A percentile compares a stretch with the other conserved stretches of the same genome.
These are phyloP conservation scores for Drosophila melanica DNA, from an alignment of 1,140 invertebrate species.

Conservation along the genomic window DNA sequence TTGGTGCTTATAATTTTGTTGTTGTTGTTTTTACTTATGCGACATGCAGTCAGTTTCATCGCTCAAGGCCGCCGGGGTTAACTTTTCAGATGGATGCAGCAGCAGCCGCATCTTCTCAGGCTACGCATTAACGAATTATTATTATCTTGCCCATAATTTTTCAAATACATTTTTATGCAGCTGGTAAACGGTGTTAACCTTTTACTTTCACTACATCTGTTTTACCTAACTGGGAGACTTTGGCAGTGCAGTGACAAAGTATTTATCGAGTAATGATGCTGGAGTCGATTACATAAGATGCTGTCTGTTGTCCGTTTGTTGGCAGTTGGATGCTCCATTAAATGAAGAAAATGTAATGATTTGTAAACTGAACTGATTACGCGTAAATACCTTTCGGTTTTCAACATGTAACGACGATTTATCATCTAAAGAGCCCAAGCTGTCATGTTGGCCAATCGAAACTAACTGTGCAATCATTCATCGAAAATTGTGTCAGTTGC, in stretches of 20 bases:
- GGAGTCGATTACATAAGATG: constrained; percentile 48
- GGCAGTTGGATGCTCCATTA: constrained; percentile 52
- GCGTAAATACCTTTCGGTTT: constrained; percentile 23
- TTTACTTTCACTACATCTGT: constrained; percentile 58
- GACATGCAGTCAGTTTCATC: constrained; percentile 5
- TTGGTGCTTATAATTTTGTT: constrained; percentile 44
- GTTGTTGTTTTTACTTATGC: constrained; percentile 8
- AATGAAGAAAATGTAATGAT: constrained; percentile 48
- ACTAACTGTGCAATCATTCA: constrained; percentile 6
- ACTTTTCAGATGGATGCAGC: constrained; percentile 14
- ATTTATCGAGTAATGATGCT: constrained; percentile 58
- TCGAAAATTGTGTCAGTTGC: constrained; percentile 31
- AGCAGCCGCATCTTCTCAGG: constrained; percentile 7
- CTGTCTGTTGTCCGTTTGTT: constrained; percentile 16
- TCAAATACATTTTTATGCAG: constrained; percentile 43
- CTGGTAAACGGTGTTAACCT: constrained; percentile 35
- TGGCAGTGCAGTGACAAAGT: constrained; percentile 46
- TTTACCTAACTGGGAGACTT: constrained; percentile 18
- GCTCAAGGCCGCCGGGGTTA: constrained; percentile 49
- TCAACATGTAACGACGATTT: constrained; percentile 46
- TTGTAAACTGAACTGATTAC: constrained; percentile 50
- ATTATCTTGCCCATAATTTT: constrained; percentile 19
- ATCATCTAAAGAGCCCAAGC: constrained; percentile 25
- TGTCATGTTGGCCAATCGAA: constrained; percentile 25
- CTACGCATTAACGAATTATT: constrained; percentile 5